Percentiles rank a stretch among this genome's conserved stretches.
Evolutionary conservation across 1,140 invertebrate genomes (phyloP).

Genomic region (Drosophila repleta): DNA sequence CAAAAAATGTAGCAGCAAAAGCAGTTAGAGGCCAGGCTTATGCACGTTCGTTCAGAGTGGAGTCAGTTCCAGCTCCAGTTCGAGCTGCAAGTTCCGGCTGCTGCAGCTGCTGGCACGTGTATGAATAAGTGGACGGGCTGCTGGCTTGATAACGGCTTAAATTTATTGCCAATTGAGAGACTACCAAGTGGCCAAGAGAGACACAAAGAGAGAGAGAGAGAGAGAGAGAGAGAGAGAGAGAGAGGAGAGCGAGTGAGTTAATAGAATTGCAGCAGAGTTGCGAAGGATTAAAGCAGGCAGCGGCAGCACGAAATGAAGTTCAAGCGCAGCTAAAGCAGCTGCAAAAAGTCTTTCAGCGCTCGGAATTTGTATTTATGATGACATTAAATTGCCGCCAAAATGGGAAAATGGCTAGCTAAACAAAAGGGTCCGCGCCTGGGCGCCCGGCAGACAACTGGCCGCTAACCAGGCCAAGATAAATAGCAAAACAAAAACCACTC

Average conservation of each 20-base stretch:
- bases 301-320: constrained; percentile 51
- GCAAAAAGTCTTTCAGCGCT: constrained; percentile 57
- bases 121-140: constrained; percentile 69
- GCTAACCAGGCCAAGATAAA: constrained; percentile 73
- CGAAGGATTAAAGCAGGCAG: constrained; percentile 47
- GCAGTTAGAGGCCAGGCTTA: too few relatives aligned
- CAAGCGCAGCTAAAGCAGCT: constrained; percentile 51
- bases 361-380: constrained; percentile 80
- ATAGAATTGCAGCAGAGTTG: constrained; percentile 63
- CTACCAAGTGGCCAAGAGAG: constrained; percentile 30
- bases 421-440: constrained; percentile 14
- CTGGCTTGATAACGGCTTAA: constrained; percentile 68
- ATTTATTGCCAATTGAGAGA: constrained; percentile 72
- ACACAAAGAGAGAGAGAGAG: background rate
- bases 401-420: constrained; percentile 14
- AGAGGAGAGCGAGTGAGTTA: constrained; percentile 14
- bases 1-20: constrained; percentile 49
- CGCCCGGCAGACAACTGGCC: constrained; percentile 24
- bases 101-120: constrained; percentile 56
- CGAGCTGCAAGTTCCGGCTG: constrained; percentile 5
- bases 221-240: background rate
- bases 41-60: background rate
- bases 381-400: constrained; percentile 74
- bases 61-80: constrained; percentile 9
- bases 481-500: constrained; percentile 78